Conservation (phyloP, 2,797 vertebrate genomes). For the Fratercula arctica region DNA sequence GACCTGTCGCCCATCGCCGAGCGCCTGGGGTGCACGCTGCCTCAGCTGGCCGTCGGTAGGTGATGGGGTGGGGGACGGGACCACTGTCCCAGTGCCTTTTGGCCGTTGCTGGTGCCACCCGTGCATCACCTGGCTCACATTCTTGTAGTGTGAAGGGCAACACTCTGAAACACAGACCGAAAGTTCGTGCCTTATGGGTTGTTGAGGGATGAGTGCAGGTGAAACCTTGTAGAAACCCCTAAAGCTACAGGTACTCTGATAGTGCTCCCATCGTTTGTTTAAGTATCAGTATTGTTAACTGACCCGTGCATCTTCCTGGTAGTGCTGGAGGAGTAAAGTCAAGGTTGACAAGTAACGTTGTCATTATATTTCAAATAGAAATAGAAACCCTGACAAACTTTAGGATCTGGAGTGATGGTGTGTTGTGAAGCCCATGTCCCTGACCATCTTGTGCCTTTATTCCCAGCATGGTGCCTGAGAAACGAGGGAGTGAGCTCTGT, state of each 20-base stretch:
- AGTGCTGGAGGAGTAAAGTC: neutral
- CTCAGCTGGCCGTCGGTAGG: conserved; percentile 94
- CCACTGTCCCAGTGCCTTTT: fast-evolving
- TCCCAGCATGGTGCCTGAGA: conserved; percentile 94
- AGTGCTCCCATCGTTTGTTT: fast-evolving
- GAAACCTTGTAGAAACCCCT: neutral
- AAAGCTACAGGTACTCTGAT: too few relatives aligned
- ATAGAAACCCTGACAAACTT: neutral
- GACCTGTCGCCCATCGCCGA: conserved; percentile 93
- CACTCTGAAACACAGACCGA: fast-evolving
- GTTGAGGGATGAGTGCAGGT: fast-evolving
- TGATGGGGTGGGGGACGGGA: neutral
- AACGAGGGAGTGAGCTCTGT: conserved; percentile 98
- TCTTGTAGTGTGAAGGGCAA: neutral
- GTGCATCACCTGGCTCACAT: fast-evolving
- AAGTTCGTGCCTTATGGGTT: neutral
- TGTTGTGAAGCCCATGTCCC: fast-evolving
- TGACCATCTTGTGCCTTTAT: neutral
- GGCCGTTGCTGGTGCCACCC: neutral
- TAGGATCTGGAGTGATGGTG: fast-evolving
- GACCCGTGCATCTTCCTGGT: fast-evolving
- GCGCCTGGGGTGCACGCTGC: conserved; percentile 93
- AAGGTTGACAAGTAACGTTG: neutral
- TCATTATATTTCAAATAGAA: neutral
- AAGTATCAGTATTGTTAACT: neutral